Percentiles rank a stretch among this genome's conserved stretches.
Evolutionary conservation across 2,797 vertebrate species (phyloP).

Genomic region (Esox masquinongy): DNA sequence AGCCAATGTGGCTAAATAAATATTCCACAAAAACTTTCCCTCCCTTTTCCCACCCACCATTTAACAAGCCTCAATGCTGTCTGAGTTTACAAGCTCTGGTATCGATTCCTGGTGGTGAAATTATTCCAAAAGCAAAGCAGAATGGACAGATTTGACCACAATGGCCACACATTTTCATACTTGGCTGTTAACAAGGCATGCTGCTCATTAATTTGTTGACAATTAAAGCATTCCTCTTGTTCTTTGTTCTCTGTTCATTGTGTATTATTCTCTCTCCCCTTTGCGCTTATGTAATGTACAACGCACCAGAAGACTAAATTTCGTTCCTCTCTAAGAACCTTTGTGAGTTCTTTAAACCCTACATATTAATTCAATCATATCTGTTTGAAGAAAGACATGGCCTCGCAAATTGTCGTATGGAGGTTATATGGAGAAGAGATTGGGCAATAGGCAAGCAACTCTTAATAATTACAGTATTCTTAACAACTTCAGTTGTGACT

Average conservation of each 20-base stretch:
- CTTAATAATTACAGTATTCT: not conserved
- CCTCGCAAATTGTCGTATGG: not conserved
- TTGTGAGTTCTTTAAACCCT: not conserved
- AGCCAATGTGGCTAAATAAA: slow-evolving; percentile 70
- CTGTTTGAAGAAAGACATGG: not conserved
- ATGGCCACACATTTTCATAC: slow-evolving; percentile 39
- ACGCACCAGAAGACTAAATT: slow-evolving; percentile 9
- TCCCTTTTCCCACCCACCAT: slow-evolving; percentile 5
- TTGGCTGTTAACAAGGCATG: slow-evolving; percentile 37
- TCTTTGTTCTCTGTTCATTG: no score
- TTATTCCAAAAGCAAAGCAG: slow-evolving; percentile 33
- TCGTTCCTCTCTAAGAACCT: slow-evolving; percentile 13
- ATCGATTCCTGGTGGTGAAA: slow-evolving; percentile 48
- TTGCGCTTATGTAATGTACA: slow-evolving; percentile 12
- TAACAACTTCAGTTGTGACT: slow-evolving; percentile 16
- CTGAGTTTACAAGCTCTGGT: slow-evolving; percentile 40
- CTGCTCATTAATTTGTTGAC: slow-evolving; percentile 17
- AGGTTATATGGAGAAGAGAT: not conserved
- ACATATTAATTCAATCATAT: no score
- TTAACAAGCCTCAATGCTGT: slow-evolving; percentile 43
- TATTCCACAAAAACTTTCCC: slow-evolving; percentile 63
- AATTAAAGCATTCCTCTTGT: slow-evolving; percentile 33
- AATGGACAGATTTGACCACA: slow-evolving; percentile 28
- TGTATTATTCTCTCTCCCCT: slow-evolving; percentile 37
- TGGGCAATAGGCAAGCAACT: not conserved